A percentile compares a stretch with the other conserved stretches of the same genome.
Conservation (phyloP, 2,888 invertebrate species). For the Leptura quadrifasciata region DNA sequence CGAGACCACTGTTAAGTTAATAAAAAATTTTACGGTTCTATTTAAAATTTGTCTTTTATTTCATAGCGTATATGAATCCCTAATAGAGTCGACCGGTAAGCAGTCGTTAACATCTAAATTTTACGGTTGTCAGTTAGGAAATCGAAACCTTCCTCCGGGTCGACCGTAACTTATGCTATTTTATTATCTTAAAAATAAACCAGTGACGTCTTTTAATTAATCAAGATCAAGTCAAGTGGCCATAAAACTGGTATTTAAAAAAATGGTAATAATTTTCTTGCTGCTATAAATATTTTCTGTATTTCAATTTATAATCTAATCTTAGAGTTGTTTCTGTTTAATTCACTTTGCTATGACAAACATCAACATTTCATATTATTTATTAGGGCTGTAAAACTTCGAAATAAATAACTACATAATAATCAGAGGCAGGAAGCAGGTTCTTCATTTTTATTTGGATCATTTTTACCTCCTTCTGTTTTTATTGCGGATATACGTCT, state of each 20-base stretch:
- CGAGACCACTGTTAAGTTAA: slow-evolving; percentile 9
- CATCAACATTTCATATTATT: slow-evolving; percentile 33
- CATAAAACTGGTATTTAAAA: slow-evolving; percentile 56
- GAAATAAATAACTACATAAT: slow-evolving; percentile 38
- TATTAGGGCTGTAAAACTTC: slow-evolving; percentile 36
- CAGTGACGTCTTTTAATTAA: slow-evolving; percentile 55
- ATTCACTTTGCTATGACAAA: slow-evolving; percentile 36
- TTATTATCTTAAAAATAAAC: slow-evolving; percentile 55
- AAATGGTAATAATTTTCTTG: slow-evolving; percentile 53
- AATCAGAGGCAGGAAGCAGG: slow-evolving; percentile 32
- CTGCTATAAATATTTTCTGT: slow-evolving; percentile 42
- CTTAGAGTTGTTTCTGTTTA: slow-evolving; percentile 18
- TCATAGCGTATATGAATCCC: slow-evolving; percentile 26
- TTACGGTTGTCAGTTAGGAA: slow-evolving; percentile 56
- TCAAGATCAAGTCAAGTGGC: slow-evolving; percentile 54
- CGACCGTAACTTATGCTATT: slow-evolving; percentile 53
- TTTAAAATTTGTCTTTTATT: slow-evolving; percentile 33
- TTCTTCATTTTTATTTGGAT: slow-evolving; percentile 4
- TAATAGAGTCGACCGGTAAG: slow-evolving; percentile 39
- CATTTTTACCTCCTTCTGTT: slow-evolving; percentile 13
- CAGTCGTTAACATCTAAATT: slow-evolving; percentile 55
- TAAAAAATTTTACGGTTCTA: slow-evolving; percentile 35
- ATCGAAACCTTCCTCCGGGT: slow-evolving; percentile 52
- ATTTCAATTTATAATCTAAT: slow-evolving; percentile 33
- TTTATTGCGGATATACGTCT: neutral